These are phyloP conservation scores for Leptinotarsa haldemani DNA, from an alignment of 2,888 invertebrate species.

Conservation along the genomic window DNA sequence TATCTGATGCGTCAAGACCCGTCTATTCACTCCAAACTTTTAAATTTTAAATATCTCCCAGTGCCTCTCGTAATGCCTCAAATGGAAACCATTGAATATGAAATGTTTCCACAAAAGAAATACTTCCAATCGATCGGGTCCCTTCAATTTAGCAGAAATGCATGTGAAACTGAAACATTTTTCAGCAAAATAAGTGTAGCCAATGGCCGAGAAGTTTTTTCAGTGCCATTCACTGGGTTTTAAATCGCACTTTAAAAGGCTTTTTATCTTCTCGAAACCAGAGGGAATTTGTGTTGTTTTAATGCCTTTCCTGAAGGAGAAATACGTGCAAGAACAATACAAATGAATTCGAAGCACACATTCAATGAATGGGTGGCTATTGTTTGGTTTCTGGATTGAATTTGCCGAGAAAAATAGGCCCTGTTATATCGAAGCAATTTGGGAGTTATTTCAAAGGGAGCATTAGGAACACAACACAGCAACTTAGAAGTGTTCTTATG, in stretches of 20 bases:
- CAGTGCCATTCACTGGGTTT: neutral
- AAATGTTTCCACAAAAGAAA: conserved; percentile 14
- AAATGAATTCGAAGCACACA: conserved; percentile 9
- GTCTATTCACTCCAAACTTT: conserved; percentile 11
- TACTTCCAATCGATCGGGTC: neutral
- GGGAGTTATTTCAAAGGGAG: neutral
- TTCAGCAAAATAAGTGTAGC: conserved; percentile 1
- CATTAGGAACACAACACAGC: neutral
- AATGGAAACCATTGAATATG: conserved; percentile 14
- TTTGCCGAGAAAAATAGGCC: neutral
- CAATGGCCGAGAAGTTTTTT: conserved; percentile 4
- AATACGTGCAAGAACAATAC: conserved; percentile 1
- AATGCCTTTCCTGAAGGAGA: neutral
- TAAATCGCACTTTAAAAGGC: neutral
- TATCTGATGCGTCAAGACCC: neutral
- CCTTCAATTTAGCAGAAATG: neutral
- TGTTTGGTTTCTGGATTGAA: neutral
- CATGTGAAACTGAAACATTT: conserved; percentile 1
- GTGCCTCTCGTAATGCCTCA: neutral
- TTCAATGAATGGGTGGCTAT: neutral
- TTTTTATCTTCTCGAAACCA: conserved; percentile 3
- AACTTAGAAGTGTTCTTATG: neutral
- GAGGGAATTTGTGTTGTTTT: neutral
- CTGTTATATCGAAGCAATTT: neutral
- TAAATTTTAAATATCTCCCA: conserved; percentile 3